These are phyloP conservation scores for Caretta caretta DNA, from an alignment of 2,113 vertebrate genomes.

Conservation along the genomic window DNA sequence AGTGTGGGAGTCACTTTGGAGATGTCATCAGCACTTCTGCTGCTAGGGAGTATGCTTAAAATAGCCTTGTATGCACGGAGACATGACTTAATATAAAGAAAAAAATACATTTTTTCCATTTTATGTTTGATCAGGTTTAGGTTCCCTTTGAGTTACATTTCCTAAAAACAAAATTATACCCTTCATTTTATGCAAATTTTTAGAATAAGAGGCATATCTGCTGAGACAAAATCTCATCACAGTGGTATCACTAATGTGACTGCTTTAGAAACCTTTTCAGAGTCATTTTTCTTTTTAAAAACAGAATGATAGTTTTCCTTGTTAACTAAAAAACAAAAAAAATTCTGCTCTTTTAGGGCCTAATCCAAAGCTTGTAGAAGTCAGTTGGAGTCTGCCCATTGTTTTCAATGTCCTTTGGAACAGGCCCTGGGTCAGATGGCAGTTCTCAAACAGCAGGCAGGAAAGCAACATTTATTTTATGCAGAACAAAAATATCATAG, in stretches of 20 bases:
- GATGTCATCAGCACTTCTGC: constrained; percentile 15
- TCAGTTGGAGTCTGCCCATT: neutral
- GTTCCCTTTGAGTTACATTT: neutral
- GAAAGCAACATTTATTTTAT: neutral
- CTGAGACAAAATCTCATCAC: neutral
- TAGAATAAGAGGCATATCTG: neutral
- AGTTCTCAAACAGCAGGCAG: neutral
- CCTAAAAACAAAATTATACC: constrained; percentile 1
- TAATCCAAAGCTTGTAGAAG: neutral
- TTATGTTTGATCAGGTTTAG: neutral
- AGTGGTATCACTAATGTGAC: neutral
- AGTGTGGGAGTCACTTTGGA: constrained; percentile 45
- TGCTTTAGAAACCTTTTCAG: constrained; percentile 22
- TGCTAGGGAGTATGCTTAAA: constrained; percentile 17
- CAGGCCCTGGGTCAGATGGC: neutral
- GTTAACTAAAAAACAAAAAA: neutral
- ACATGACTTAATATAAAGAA: neutral
- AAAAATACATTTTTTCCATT: neutral
- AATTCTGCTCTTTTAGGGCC: neutral
- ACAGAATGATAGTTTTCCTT: neutral
- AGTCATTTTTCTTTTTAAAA: neutral
- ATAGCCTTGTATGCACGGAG: neutral
- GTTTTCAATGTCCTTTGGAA: neutral
- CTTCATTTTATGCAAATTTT: neutral
- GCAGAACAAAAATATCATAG: neutral